These are phyloP conservation scores for Empidonax alnorum DNA, from an alignment of 2,113 vertebrate genomes.

Conservation along the genomic window DNA sequence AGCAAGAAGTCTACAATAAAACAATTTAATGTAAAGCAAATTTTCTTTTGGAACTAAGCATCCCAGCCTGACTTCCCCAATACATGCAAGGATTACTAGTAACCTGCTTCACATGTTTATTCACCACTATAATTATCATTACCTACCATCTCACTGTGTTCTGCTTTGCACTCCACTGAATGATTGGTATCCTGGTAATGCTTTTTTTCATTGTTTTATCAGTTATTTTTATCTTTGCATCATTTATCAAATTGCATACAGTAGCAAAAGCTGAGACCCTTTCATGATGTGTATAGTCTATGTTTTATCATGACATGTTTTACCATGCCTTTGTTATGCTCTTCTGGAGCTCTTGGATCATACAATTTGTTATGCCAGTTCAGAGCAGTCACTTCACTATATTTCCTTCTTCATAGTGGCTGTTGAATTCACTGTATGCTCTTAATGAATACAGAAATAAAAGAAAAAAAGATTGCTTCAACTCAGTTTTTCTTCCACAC, in stretches of 20 bases:
- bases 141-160: background rate
- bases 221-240: constrained; percentile 30
- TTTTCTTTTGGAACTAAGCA: background rate
- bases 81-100: background rate
- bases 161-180: constrained; percentile 23
- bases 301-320: background rate
- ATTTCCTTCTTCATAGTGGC: background rate
- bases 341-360: background rate
- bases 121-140: constrained; percentile 27
- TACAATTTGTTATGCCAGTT: background rate
- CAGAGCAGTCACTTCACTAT: background rate
- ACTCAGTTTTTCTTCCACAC: background rate
- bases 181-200: constrained; percentile 54
- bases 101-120: background rate
- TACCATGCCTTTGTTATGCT: background rate
- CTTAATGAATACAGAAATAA: background rate
- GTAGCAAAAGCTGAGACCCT: background rate
- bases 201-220: background rate
- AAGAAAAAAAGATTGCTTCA: background rate
- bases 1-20: background rate
- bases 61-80: background rate
- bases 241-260: background rate
- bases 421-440: background rate
- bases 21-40: background rate
- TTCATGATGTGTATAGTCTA: background rate